Conservation (phyloP, 2,888 invertebrate genomes). For the Drosophila suboccidentalis region DNA sequence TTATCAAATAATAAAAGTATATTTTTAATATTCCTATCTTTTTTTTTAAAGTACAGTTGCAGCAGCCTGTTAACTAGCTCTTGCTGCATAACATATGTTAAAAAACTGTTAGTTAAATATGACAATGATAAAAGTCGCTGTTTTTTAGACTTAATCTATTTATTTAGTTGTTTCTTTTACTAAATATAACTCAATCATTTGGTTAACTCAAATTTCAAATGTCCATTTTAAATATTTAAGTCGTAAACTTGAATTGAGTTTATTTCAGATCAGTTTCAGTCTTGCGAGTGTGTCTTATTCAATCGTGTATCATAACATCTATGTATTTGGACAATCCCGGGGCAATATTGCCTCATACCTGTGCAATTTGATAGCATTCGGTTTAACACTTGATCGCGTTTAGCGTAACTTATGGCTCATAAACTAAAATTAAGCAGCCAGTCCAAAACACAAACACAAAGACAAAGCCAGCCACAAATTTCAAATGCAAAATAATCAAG, state of each 20-base stretch:
- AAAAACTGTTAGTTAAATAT: not conserved
- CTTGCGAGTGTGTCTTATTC: not conserved
- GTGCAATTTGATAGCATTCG: constrained; percentile 39
- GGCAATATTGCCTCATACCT: constrained; percentile 31
- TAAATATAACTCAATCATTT: not conserved
- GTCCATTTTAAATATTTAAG: not conserved
- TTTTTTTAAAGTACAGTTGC: not conserved
- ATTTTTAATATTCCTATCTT: not conserved
- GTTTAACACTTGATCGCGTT: constrained; percentile 44
- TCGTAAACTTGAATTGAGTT: not conserved
- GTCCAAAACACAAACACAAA: not conserved
- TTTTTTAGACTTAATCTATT: not conserved
- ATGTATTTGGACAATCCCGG: constrained; percentile 8
- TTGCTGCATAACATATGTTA: not conserved
- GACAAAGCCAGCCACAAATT: constrained; percentile 10
- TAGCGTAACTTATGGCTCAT: constrained; percentile 43
- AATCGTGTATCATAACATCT: constrained; percentile 4
- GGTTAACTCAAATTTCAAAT: not conserved
- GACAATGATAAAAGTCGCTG: not conserved
- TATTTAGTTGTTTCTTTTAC: not conserved
- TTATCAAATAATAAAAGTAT: no score
- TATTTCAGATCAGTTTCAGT: no score
- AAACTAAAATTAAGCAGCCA: constrained; percentile 42
- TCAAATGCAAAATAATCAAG: constrained; percentile 5
- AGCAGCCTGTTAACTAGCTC: not conserved